These are phyloP conservation scores for Lochmaea crataegi DNA, from an alignment of 2,888 invertebrate species.

Conservation along the genomic window DNA sequence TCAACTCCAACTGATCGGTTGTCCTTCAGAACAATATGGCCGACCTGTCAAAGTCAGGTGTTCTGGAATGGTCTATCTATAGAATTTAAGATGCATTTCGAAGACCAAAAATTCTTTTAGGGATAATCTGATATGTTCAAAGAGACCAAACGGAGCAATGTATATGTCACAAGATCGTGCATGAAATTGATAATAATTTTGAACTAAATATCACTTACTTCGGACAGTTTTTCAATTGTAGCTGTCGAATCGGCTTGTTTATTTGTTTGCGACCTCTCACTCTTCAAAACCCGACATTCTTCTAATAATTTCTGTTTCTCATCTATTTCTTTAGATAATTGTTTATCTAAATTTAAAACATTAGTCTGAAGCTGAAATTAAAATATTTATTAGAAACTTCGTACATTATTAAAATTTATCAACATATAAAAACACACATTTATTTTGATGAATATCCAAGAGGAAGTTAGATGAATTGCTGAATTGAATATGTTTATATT, in stretches of 20 bases:
- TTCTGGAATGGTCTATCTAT: no score
- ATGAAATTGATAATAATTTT: not conserved
- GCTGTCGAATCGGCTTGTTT: constrained; percentile 44
- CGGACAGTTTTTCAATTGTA: constrained; percentile 52
- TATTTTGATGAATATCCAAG: not conserved
- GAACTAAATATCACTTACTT: constrained; percentile 45
- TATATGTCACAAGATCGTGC: no score
- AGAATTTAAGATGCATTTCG: no score
- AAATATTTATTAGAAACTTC: constrained; percentile 39
- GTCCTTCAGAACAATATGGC: no score
- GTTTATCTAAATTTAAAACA: constrained; percentile 53
- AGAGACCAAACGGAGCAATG: no score
- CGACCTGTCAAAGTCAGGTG: no score
- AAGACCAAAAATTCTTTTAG: no score
- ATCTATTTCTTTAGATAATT: constrained; percentile 52
- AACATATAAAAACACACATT: not conserved
- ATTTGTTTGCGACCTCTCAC: constrained; percentile 31
- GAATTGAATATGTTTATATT: not conserved
- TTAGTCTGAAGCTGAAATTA: constrained; percentile 49
- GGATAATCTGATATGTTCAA: no score
- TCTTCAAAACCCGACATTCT: constrained; percentile 39
- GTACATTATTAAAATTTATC: not conserved
- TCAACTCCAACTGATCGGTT: no score
- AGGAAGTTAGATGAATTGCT: not conserved
- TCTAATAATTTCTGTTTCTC: constrained; percentile 51